Evolutionary conservation across 2,888 invertebrate species (phyloP), one percentile per base, ranked within the genome.

Genomic region (Cataglyphis albicans): DNA sequence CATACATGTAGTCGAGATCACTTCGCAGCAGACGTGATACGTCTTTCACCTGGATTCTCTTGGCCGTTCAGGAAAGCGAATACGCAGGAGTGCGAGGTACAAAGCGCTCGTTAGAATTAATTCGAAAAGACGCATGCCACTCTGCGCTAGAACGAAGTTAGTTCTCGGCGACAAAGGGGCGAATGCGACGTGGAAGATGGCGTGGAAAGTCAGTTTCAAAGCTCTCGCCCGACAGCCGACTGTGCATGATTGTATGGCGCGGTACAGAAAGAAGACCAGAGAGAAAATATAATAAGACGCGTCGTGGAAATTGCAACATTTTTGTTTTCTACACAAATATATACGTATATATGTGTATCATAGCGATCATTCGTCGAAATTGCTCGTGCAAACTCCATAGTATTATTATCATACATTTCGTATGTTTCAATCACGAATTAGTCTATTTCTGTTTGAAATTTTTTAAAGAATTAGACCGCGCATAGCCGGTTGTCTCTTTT

Each of bases 51-150:
- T 25, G 35, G 41, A 64, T 75, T 12, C 68, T 70, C 29, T 76
- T 61, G 44, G n/a, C 73, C 7, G 10, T 68, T 70, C 41, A 59
- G 9, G 25, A 35, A 67, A 68, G n/a, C 35, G 29, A 61, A 64
- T 57, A 29, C 55, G 48, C 64, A 25, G 65, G 57, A 85, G 76
- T 80, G 64, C 32, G 74, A 74, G 73, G 78, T 38, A 81, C 78
- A 83, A 81, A 72, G 84, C 52, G 35, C 70, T 86, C 75, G 75
- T 88, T 86, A 82, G 74, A 84, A 86, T 87, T 87, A 88, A 80
- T 74, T 82, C 48, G 57, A 82, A 86, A 86, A 88, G 65, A 78
- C 70, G 74, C 68, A 64, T 52, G 64, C 61, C 21, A 65, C 74
- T 73, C 64, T 80, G 48, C n/a, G 44, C 59, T 59, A 55, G 59